These are phyloP conservation scores for Cyprinus carpio DNA, from an alignment of 2,113 vertebrate species.

Conservation along the genomic window DNA sequence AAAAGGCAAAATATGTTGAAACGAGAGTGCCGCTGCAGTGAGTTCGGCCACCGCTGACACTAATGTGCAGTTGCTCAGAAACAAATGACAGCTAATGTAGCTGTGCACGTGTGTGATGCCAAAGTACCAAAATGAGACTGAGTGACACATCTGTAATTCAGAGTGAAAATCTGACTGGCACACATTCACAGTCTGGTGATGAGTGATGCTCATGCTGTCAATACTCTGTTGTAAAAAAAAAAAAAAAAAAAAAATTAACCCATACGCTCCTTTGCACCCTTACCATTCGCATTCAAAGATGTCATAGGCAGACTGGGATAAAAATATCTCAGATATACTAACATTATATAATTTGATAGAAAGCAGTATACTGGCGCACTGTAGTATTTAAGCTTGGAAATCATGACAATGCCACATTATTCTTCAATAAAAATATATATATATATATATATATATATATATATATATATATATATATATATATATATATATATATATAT, in stretches of 20 bases:
- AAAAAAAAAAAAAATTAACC: too few species aligned
- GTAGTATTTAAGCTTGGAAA: not conserved
- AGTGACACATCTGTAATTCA: slow-evolving; percentile 3
- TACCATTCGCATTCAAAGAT: not conserved
- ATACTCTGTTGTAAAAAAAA: not conserved
- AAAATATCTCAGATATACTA: not conserved
- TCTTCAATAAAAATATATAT: too few species aligned
- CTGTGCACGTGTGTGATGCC: not conserved
- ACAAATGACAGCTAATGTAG: slow-evolving; percentile 21
- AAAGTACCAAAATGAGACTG: not conserved
- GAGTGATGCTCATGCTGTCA: not conserved
- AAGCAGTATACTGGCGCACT: not conserved
- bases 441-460: too few species aligned
- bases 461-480: too few species aligned
- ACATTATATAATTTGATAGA: not conserved
- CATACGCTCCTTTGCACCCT: not conserved
- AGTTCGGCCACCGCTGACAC: not conserved
- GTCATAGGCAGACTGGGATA: too few species aligned
- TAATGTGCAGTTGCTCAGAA: not conserved
- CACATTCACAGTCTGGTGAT: not conserved
- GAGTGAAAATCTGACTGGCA: not conserved
- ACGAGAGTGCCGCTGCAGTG: not conserved
- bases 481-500: too few species aligned
- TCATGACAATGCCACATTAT: not conserved
- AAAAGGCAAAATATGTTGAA: not conserved